These are phyloP conservation scores for Thera obeliscata DNA, from an alignment of 2,888 invertebrate species.

Conservation along the genomic window DNA sequence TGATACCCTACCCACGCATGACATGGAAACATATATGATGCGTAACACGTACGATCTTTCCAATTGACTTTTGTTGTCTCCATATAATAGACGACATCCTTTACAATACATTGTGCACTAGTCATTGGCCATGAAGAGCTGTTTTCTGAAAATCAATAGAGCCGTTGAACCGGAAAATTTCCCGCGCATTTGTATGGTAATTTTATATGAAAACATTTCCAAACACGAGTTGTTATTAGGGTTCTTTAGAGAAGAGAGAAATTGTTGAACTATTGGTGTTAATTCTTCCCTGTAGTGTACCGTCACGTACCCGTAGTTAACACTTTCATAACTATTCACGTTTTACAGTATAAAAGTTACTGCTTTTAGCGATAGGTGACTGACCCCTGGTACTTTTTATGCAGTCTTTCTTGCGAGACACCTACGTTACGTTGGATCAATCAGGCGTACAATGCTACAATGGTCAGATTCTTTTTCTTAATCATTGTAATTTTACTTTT, in stretches of 20 bases:
- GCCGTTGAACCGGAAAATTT: slow-evolving; percentile 25
- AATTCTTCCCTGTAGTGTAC: no score
- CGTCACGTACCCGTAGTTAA: no score
- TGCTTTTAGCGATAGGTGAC: no score
- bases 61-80: slow-evolving; percentile 39
- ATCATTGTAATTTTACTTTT: no score
- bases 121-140: slow-evolving; percentile 39
- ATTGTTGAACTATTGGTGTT: no score
- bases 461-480: no score
- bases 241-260: neutral
- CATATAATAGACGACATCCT: slow-evolving; percentile 37
- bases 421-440: no score
- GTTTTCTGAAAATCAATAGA: slow-evolving; percentile 18
- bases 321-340: no score
- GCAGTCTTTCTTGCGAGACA: no score
- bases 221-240: neutral
- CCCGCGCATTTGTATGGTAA: slow-evolving; percentile 17
- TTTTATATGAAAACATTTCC: slow-evolving; percentile 15
- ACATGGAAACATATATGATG: slow-evolving; percentile 28
- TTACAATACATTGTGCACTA: slow-evolving; percentile 34
- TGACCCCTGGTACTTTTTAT: no score
- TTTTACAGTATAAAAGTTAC: no score
- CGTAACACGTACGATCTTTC: slow-evolving; percentile 38
- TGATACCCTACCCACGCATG: slow-evolving; percentile 29
- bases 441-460: no score